Evolutionary conservation across 2,113 vertebrate species (phyloP), one percentile per base, ranked within the genome.

Genomic region (Agelaius phoeniceus): DNA sequence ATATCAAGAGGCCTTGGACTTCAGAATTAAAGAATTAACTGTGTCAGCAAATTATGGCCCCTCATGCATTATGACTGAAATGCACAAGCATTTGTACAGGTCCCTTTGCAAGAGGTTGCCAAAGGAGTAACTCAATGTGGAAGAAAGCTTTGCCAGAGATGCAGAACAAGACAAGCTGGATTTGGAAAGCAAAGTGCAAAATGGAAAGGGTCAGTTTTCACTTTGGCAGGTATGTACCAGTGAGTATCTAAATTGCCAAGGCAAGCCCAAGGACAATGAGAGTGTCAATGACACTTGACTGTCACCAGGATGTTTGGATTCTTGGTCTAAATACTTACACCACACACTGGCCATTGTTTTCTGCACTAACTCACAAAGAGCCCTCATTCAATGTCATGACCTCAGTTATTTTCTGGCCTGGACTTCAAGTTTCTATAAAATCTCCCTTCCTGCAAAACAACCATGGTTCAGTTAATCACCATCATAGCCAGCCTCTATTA

Each of bases 391-490:
- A 6, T 65, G 89, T 31, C 81, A 78, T 33, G 33, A 49, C 48
- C 61, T 72, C 83, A 30, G 76, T 81, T 92, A 52, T 94, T 80
- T 88, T 81, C 85, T 77, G 75, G 43, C 57, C 57, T 75, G n/a
- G 22, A 49, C 48, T 83, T 84, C 61, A 65, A 49, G 65, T 80
- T 93, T 52, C 49, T 55, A 75, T 71, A 85, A 92, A 87, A 95
- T 72, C 75, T 94, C 57, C 79, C 61, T 81, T 90, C 68, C 87
- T 93, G 43, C 59, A 89, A 89, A 93, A 66, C 80, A 96, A 39
- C 80, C 39, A 21, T 41, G 48, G 48, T 80, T 87, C 41, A 61
- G 75, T 67, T 95, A 74, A 94, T 89, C 91, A 96, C 67, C 87
- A 57, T 58, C 59, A 61, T 72, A 69, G 90, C 76, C 79, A 83